A percentile compares a stretch with the other conserved stretches of the same genome.
These are phyloP conservation scores for Cyanoderma ruficeps DNA, from an alignment of 2,113 vertebrate species.

Conservation along the genomic window DNA sequence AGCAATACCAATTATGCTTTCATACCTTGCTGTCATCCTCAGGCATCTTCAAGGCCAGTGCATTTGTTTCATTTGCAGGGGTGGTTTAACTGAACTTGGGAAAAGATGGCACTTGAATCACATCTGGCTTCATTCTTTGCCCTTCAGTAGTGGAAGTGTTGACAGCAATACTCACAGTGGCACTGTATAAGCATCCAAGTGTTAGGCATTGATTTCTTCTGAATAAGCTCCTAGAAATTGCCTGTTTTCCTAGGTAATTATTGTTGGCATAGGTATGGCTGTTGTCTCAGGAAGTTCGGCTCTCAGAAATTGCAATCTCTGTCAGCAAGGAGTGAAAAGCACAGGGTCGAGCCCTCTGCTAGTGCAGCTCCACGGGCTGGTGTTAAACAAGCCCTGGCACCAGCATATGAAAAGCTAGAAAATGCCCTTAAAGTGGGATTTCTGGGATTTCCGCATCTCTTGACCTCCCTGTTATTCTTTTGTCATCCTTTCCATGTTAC, in stretches of 20 bases:
- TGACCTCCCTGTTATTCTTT: neutral
- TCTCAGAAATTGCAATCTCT: neutral
- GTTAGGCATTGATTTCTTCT: conserved; percentile 11
- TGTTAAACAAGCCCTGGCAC: neutral
- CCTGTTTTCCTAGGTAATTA: conserved; percentile 22
- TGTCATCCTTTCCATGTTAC: neutral
- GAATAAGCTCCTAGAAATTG: neutral
- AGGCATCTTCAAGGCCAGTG: neutral
- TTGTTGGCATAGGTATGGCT: neutral
- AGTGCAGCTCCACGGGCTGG: neutral
- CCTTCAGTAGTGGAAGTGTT: neutral
- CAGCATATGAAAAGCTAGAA: neutral
- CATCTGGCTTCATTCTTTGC: neutral
- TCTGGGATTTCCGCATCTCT: neutral
- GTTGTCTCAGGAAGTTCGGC: neutral
- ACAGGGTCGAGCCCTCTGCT: neutral
- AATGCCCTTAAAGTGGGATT: neutral
- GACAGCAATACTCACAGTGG: conserved; percentile 6
- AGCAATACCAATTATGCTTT: neutral
- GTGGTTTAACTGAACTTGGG: neutral
- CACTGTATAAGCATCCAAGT: neutral
- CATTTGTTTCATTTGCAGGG: neutral
- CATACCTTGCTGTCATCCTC: neutral
- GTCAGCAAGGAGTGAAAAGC: neutral
- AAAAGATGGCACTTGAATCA: neutral